Percentiles rank a stretch among this genome's conserved stretches.
Evolutionary conservation across 2,113 vertebrate genomes (phyloP).

Genomic region (Upupa epops): DNA sequence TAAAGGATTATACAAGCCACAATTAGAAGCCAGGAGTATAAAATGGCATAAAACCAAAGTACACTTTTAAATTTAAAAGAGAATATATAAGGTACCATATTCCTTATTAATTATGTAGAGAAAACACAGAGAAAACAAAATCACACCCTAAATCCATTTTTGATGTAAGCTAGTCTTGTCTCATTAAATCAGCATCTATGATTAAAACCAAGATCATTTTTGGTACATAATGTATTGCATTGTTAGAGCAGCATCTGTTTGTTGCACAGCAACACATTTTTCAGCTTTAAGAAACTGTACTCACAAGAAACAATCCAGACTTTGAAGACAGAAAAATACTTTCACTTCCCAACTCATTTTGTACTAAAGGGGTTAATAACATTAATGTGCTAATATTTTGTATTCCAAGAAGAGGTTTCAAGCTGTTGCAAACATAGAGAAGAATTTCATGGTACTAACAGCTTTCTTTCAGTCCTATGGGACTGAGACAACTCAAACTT

Average conservation of each 20-base stretch:
- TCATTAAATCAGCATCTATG: constrained; percentile 97
- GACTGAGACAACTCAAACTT: constrained; percentile 60
- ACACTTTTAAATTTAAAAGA: constrained; percentile 59
- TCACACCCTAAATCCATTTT: constrained; percentile 95
- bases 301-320: constrained; percentile 83
- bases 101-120: constrained; percentile 91
- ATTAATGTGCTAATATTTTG: constrained; percentile 65
- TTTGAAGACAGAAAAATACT: constrained; percentile 63
- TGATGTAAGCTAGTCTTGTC: constrained; percentile 92
- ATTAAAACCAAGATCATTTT: constrained; percentile 97
- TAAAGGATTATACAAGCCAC: not conserved
- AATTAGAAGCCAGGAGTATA: constrained; percentile 48
- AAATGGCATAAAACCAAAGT: constrained; percentile 53
- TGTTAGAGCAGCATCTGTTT: constrained; percentile 98
- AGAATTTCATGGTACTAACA: constrained; percentile 59
- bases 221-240: constrained; percentile 95
- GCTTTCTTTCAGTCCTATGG: constrained; percentile 57
- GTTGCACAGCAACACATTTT: constrained; percentile 95
- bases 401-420: constrained; percentile 51
- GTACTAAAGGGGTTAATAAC: constrained; percentile 61
- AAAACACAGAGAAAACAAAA: constrained; percentile 88
- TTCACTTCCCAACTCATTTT: constrained; percentile 63
- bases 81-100: constrained; percentile 72
- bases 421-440: constrained; percentile 51
- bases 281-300: constrained; percentile 94